Percentiles rank a stretch among this genome's conserved stretches.
Evolutionary conservation across 92 coral and sea anemone species (phyloP).

Genomic region (Micromussa lordhowensis): DNA sequence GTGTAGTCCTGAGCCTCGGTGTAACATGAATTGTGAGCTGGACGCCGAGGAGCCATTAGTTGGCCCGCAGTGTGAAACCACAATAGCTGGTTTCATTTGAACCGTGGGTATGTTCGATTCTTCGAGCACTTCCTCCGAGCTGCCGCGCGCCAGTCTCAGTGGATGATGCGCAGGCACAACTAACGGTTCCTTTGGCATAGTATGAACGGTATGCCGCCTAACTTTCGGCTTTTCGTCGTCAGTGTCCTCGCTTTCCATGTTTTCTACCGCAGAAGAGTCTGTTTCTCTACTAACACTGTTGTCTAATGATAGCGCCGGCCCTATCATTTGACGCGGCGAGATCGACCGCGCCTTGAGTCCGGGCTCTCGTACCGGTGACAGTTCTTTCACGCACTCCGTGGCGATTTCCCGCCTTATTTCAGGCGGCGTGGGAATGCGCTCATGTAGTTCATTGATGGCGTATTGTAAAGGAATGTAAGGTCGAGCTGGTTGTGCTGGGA

Average conservation of each 20-base stretch:
- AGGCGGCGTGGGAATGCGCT: conserved; percentile 97
- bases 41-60: conserved; percentile 43
- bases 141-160: conserved; percentile 38
- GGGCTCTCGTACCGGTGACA: conserved; percentile 84
- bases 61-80: conserved; percentile 80
- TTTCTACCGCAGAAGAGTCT: conserved; percentile 28
- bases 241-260: conserved; percentile 71
- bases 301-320: conserved; percentile 68
- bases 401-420: conserved; percentile 96
- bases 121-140: conserved; percentile 66
- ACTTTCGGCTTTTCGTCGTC: conserved; percentile 72
- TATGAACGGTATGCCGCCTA: conserved; percentile 92
- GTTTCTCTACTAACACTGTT: conserved; percentile 64
- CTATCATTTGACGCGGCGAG: conserved; percentile 77
- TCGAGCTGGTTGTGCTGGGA: conserved; percentile 74
- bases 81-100: conserved; percentile 70
- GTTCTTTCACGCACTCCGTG: conserved; percentile 85
- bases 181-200: conserved; percentile 78
- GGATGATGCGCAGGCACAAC: conserved; percentile 79
- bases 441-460: conserved; percentile 90
- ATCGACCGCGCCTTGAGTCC: conserved; percentile 71
- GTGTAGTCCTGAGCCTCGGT: conserved; percentile 59
- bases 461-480: conserved; percentile 86
- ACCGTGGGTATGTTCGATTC: conserved; percentile 16
- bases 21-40: conserved; percentile 19